Evolutionary conservation across 2,888 invertebrate species (phyloP).

Genomic region (Hoplodrina blanda): DNA sequence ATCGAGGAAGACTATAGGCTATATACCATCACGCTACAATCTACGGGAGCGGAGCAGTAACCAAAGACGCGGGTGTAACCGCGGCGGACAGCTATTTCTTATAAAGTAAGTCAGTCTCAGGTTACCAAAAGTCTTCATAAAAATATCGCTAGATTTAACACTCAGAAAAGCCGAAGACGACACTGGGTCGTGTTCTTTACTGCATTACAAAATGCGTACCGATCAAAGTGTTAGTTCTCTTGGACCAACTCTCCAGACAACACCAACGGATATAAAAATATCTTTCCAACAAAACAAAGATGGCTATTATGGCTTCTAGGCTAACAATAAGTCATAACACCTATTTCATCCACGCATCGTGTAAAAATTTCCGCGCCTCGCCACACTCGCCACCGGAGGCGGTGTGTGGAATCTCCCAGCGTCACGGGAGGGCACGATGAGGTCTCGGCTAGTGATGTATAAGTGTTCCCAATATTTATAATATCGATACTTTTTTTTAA

Average conservation of each 20-base stretch:
- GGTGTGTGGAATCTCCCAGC: conserved; percentile 59
- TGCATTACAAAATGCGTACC: too few species aligned
- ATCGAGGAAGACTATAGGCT: too few species aligned
- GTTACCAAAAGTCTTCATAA: too few species aligned
- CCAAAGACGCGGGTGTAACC: too few species aligned
- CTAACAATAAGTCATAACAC: conserved; percentile 61
- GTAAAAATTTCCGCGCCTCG: conserved; percentile 61
- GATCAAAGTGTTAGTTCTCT: too few species aligned
- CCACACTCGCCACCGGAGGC: conserved; percentile 53
- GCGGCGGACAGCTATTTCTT: too few species aligned
- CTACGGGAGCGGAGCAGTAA: too few species aligned
- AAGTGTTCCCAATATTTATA: conserved; percentile 1
- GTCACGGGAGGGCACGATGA: conserved; percentile 62
- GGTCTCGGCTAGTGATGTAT: conserved; percentile 49
- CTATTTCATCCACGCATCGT: conserved; percentile 52
- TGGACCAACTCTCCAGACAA: neutral
- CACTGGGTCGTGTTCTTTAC: too few species aligned
- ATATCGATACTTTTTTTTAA: neutral
- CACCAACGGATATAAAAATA: neutral
- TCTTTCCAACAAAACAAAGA: neutral
- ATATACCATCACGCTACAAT: too few species aligned
- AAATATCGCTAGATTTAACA: too few species aligned
- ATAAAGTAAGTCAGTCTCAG: too few species aligned
- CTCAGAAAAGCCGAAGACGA: too few species aligned
- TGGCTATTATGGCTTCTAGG: conserved; percentile 28